Evolutionary conservation across 2,797 vertebrate species (phyloP).

Genomic region (Huso huso): DNA sequence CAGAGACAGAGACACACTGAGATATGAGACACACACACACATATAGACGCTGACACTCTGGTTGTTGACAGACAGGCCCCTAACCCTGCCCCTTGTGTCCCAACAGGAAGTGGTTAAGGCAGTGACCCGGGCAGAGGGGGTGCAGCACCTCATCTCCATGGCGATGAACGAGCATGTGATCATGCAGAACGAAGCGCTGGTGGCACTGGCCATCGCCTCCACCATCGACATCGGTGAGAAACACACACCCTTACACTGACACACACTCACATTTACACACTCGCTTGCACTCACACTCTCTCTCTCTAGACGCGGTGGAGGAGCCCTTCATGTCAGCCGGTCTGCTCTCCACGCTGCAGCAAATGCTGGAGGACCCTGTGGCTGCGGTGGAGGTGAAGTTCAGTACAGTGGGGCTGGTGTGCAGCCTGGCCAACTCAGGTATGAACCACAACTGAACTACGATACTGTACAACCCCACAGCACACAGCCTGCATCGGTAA

Average conservation of each 20-base stretch:
- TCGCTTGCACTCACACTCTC: no score
- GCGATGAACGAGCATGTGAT: conserved; percentile 72
- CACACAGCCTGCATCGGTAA: no score
- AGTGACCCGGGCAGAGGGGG: conserved; percentile 65
- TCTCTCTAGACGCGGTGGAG: conserved; percentile 62
- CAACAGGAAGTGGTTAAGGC: conserved; percentile 73
- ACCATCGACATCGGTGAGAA: conserved; percentile 68
- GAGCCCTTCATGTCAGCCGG: conserved; percentile 56
- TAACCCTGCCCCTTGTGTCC: conserved; percentile 3
- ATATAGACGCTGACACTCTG: not conserved
- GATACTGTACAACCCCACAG: no score
- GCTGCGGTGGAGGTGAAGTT: conserved; percentile 76
- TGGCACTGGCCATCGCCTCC: conserved; percentile 73
- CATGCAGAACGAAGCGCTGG: conserved; percentile 82
- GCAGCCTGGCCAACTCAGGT: conserved; percentile 76
- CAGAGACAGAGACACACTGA: not conserved
- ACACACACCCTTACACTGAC: not conserved
- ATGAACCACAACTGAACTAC: conserved; percentile 21
- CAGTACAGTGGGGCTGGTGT: conserved; percentile 71
- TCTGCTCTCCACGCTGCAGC: conserved; percentile 64
- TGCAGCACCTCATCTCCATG: conserved; percentile 78
- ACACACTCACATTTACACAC: not conserved
- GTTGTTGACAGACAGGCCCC: not conserved
- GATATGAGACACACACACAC: not conserved
- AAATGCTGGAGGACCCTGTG: conserved; percentile 66